Conservation (phyloP, 1,140 invertebrate genomes). For the Drosophila ercepeae region DNA sequence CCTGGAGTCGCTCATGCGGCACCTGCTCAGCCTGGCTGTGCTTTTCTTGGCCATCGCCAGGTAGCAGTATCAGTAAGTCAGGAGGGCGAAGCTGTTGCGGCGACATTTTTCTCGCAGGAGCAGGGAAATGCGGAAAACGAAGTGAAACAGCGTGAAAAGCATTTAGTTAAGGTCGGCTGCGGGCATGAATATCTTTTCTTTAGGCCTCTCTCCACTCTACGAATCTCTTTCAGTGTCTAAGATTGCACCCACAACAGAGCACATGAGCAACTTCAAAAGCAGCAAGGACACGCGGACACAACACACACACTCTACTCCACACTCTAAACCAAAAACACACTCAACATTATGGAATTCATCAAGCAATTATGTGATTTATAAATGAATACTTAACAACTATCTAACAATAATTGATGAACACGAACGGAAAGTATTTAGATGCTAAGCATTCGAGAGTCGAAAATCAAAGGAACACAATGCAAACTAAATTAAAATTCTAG, state of each 20-base stretch:
- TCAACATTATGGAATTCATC: constrained; percentile 76
- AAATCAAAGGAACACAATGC: constrained; percentile 59
- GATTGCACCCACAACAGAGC: constrained; percentile 57
- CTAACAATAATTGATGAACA: constrained; percentile 76
- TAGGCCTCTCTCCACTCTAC: constrained; percentile 21
- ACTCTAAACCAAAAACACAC: neutral
- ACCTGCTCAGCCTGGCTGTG: constrained; percentile 51
- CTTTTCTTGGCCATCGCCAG: constrained; percentile 48
- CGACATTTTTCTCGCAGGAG: neutral
- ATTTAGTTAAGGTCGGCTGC: constrained; percentile 67
- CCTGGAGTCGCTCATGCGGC: constrained; percentile 40
- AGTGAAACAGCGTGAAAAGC: constrained; percentile 48
- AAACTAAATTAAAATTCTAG: constrained; percentile 69
- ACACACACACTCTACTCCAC: neutral
- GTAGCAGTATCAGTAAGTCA: constrained; percentile 57
- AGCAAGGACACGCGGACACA: constrained; percentile 21
- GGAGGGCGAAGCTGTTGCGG: no score
- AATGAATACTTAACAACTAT: constrained; percentile 77
- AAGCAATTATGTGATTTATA: constrained; percentile 82
- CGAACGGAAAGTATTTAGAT: constrained; percentile 40
- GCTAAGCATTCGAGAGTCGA: constrained; percentile 61
- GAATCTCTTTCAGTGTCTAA: constrained; percentile 61
- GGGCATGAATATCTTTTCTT: constrained; percentile 41
- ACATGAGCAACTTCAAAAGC: constrained; percentile 46
- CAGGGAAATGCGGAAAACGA: constrained; percentile 25